Evolutionary conservation across 2,113 vertebrate species (phyloP), one percentile per base, ranked within the genome.

Genomic region (Azemiops feae): DNA sequence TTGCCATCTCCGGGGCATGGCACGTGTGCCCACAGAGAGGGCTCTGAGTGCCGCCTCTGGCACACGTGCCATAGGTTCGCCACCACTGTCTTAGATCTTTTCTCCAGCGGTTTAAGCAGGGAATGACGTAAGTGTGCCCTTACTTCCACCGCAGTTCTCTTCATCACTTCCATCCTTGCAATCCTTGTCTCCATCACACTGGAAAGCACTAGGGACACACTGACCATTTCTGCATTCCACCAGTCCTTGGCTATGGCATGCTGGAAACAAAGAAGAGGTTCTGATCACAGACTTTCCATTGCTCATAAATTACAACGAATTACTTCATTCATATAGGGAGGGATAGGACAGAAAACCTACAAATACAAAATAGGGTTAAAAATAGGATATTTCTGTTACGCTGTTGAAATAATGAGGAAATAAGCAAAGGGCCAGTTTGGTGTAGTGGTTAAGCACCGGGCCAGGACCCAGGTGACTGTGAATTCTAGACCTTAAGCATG

Each of bases 101-200:
- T 39, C 85, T 50, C 45, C 25, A 16, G 43, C 25, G 16, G 14
- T 9, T 30, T 87, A 47, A 87, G 14, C 52, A 87, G 27, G 4
- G 27, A 30, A 30, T 0, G 81, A 92, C 93, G 91, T 11, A 1
- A n/a, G 12, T 22, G 81, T 87, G 94, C 85, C 93, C 96, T 98
- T 96, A 97, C 97, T 94, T 97, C 96, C 93, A 92, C 69, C 92
- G 94, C 99, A 99, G 95, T 98, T 98, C 93, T 98, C 98, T 94
- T 99, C 99, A 27, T 99, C 99, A 3, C 98, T 99, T 60, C 98
- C 98, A 14, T 99, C 99, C 93, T 98, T 98, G 93, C 99, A 99
- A 97, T 99, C 99, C 60, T 98, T 97, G 0, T 99, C 99, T 3
- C 99, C 99, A 11, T 99, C 99, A 64, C 99, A 99, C 27, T 96